These are phyloP conservation scores for Eledone cirrhosa DNA, from an alignment of 2,888 invertebrate genomes.

Conservation along the genomic window DNA sequence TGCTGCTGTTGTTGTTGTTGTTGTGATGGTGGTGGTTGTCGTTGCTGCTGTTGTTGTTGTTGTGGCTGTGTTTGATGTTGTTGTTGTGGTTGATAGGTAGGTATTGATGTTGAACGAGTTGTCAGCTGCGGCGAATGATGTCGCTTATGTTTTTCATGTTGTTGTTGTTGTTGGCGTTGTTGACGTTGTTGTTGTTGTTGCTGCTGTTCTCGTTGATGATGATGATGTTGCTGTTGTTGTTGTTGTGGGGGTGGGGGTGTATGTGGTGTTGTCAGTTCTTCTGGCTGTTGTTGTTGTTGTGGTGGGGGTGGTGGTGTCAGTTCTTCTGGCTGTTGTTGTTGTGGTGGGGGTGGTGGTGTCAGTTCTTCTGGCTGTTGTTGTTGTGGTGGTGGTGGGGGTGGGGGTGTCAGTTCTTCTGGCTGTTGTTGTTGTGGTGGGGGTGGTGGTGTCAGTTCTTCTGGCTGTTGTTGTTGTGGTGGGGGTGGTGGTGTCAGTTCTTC, in stretches of 20 bases:
- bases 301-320: not conserved
- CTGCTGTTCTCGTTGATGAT: not conserved
- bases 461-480: not conserved
- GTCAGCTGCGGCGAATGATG: not conserved
- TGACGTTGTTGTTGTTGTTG: not conserved
- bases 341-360: too few species aligned
- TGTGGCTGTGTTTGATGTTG: not conserved
- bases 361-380: too few species aligned
- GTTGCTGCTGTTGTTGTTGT: not conserved
- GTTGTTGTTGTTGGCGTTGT: not conserved
- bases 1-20: constrained; percentile 4
- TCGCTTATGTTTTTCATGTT: not conserved
- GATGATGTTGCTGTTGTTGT: not conserved
- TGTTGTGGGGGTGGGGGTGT: not conserved
- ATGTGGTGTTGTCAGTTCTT: not conserved
- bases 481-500: not conserved
- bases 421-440: not conserved
- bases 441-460: not conserved
- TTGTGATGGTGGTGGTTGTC: not conserved
- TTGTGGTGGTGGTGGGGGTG: not conserved
- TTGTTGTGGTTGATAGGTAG: not conserved
- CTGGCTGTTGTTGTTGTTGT: not conserved
- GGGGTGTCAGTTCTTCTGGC: not conserved
- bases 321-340: not conserved
- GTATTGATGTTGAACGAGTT: not conserved